Evolutionary conservation across 2,888 invertebrate genomes (phyloP).

Genomic region (Andrena fulva): DNA sequence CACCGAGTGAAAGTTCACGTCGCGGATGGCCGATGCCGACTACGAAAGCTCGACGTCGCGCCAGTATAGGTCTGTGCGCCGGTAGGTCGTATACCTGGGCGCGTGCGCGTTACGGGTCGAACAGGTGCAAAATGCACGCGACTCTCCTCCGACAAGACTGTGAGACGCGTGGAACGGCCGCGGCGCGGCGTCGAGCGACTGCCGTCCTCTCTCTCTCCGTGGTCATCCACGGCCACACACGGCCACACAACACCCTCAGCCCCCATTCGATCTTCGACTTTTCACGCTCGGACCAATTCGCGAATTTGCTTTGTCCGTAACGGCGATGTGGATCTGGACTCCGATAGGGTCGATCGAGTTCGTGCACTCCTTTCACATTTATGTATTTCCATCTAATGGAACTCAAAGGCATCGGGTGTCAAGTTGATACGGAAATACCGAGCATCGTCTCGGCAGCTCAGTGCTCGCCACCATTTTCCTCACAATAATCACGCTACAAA

Average conservation of each 20-base stretch:
- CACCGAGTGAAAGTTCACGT: slow-evolving; percentile 73
- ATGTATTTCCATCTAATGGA: background rate
- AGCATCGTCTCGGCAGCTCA: background rate
- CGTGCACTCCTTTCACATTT: background rate
- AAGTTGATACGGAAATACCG: background rate
- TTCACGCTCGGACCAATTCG: slow-evolving; percentile 8
- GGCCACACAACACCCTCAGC: background rate
- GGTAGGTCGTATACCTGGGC: slow-evolving; percentile 77
- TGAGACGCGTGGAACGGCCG: slow-evolving; percentile 39
- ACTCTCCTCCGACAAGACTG: slow-evolving; percentile 34
- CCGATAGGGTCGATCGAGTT: background rate
- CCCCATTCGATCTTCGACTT: slow-evolving; percentile 21
- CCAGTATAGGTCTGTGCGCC: slow-evolving; percentile 71
- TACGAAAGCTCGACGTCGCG: slow-evolving; percentile 78
- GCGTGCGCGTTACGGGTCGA: slow-evolving; percentile 73
- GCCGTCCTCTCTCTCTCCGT: background rate
- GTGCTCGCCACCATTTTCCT: too few relatives aligned
- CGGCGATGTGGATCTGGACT: background rate
- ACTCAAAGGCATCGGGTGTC: background rate
- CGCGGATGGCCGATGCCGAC: slow-evolving; percentile 82
- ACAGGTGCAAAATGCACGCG: slow-evolving; percentile 72
- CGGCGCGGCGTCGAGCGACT: slow-evolving; percentile 13
- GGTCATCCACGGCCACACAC: background rate
- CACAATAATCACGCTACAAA: too few relatives aligned
- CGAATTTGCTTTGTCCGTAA: background rate